A percentile compares a stretch with the other conserved stretches of the same genome.
Evolutionary conservation across 2,113 vertebrate genomes (phyloP).

Genomic region (Pandion haliaetus): DNA sequence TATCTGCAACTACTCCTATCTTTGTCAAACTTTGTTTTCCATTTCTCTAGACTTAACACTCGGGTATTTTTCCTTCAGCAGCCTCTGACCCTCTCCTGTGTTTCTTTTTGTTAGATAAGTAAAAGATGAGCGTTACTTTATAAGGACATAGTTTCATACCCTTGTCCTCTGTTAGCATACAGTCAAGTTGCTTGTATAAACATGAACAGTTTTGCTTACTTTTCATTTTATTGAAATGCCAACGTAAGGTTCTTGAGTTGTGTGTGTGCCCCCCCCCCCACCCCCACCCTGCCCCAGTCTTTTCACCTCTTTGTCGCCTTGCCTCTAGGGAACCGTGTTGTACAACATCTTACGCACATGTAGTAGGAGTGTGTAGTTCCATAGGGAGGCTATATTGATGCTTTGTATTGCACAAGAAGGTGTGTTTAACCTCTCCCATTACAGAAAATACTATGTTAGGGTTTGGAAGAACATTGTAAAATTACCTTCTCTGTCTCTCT

Average conservation of each 20-base stretch:
- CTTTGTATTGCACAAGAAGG: background rate
- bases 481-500: background rate
- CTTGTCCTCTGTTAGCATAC: constrained; percentile 42
- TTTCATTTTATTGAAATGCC: constrained; percentile 34
- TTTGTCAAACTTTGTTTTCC: constrained; percentile 35
- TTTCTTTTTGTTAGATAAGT: constrained; percentile 66
- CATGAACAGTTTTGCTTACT: constrained; percentile 47
- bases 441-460: background rate
- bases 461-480: background rate
- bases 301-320: background rate
- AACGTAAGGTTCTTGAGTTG: background rate
- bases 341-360: background rate
- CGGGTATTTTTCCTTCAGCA: constrained; percentile 32
- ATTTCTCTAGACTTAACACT: constrained; percentile 39
- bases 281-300: background rate
- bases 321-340: background rate
- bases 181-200: constrained; percentile 64
- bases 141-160: constrained; percentile 66
- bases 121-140: constrained; percentile 71
- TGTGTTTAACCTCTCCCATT: background rate
- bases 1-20: background rate
- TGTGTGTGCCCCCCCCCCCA: background rate
- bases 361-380: background rate
- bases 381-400: background rate
- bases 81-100: constrained; percentile 50